These are phyloP conservation scores for Xestia ashworthii DNA, from an alignment of 2,888 invertebrate species.

Conservation along the genomic window DNA sequence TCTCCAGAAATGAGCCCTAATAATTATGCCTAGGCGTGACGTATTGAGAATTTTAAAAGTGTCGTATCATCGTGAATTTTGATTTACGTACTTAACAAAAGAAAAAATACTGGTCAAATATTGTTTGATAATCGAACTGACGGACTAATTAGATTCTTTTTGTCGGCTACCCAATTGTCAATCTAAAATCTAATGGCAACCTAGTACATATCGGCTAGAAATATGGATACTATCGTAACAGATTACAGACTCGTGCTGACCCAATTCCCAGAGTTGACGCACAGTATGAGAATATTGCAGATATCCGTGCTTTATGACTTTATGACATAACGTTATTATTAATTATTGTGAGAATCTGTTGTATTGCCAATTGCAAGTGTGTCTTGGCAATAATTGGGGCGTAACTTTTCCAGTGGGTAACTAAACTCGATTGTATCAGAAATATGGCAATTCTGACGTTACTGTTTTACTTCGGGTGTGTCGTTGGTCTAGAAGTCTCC, in stretches of 20 bases:
- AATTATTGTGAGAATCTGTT: constrained; percentile 50
- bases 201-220: constrained; percentile 14
- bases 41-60: no score
- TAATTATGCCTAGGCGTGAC: no score
- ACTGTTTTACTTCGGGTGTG: not conserved
- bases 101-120: no score
- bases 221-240: constrained; percentile 15
- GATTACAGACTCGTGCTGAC: constrained; percentile 32
- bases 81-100: no score
- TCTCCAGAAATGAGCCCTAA: no score
- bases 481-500: not conserved
- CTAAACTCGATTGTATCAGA: constrained; percentile 6
- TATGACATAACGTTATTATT: constrained; percentile 42
- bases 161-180: no score
- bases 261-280: constrained; percentile 49
- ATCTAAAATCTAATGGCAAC: not conserved
- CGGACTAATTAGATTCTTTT: no score
- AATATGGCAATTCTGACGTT: not conserved
- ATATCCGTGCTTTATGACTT: constrained; percentile 36
- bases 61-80: no score
- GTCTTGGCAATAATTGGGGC: constrained; percentile 10
- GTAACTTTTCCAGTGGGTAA: constrained; percentile 8
- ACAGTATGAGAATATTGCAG: constrained; percentile 35
- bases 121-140: no score
- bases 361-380: constrained; percentile 6